A percentile compares a stretch with the other conserved stretches of the same genome.
phyloP scores from a whole-genome alignment of 1,140 invertebrate genomes.

The Drosophila pandora region DNA sequence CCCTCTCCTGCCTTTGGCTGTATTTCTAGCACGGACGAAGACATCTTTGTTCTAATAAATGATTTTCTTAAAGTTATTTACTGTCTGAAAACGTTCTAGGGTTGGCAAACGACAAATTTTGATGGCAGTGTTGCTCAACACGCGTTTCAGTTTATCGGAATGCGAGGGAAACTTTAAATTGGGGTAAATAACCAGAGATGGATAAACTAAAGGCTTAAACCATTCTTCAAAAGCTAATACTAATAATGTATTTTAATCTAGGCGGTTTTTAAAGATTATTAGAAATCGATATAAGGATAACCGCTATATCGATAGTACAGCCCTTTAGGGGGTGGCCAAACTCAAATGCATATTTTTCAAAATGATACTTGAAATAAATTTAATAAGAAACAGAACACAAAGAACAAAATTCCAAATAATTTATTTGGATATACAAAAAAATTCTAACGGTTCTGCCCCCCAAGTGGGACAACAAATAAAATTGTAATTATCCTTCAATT shows the following conservation, averaged over 20 bases:
- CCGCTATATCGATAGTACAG: neutral
- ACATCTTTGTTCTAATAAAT: slow-evolving; percentile 68
- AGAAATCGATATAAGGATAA: no score
- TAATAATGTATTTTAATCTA: neutral
- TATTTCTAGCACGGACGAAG: slow-evolving; percentile 64
- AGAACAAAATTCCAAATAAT: no score
- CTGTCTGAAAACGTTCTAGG: slow-evolving; percentile 65
- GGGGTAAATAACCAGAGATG: neutral
- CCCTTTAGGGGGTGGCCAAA: neutral
- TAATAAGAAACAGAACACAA: no score
- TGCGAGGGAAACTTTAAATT: neutral
- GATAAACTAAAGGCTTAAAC: neutral
- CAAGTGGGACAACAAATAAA: no score
- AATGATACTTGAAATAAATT: neutral
- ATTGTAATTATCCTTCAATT: neutral
- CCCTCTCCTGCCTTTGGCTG: slow-evolving; percentile 53
- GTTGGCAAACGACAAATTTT: slow-evolving; percentile 52
- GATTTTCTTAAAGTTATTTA: slow-evolving; percentile 73
- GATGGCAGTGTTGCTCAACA: slow-evolving; percentile 49
- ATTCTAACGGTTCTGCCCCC: no score
- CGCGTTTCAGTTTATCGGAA: slow-evolving; percentile 42
- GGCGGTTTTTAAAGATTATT: neutral
- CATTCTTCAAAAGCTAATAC: neutral
- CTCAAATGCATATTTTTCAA: neutral
- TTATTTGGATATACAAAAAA: no score